These are phyloP conservation scores for Esox niger DNA, from an alignment of 2,113 vertebrate genomes.

Conservation along the genomic window DNA sequence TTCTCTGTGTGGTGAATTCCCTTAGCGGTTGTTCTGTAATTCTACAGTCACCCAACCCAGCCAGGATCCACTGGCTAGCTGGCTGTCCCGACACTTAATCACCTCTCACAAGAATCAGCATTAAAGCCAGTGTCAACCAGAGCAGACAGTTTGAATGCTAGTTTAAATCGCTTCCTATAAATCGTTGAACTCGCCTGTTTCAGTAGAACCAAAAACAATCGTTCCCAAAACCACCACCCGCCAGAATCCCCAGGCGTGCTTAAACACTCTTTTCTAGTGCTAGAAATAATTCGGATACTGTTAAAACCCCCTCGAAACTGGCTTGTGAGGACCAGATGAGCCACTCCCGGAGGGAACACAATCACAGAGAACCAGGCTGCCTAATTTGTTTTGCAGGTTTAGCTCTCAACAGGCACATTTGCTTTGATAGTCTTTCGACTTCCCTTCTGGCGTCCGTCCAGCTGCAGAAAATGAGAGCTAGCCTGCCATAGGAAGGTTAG, in stretches of 20 bases:
- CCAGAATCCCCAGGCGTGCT: not conserved
- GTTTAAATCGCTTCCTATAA: no score
- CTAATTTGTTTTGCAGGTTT: constrained; percentile 69
- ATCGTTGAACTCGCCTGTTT: no score
- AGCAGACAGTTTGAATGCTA: constrained; percentile 18
- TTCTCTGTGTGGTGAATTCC: constrained; percentile 12
- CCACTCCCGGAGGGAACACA: constrained; percentile 53
- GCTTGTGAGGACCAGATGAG: constrained; percentile 43
- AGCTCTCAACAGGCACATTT: constrained; percentile 19
- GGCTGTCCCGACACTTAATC: constrained; percentile 47
- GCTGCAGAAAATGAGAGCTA: constrained; percentile 43
- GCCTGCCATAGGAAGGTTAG: constrained; percentile 70
- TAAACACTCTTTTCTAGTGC: not conserved
- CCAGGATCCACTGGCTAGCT: constrained; percentile 38
- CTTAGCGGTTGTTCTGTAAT: constrained; percentile 1
- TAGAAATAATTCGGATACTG: no score
- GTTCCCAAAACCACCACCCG: no score
- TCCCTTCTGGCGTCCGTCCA: constrained; percentile 62
- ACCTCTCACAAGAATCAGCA: constrained; percentile 47
- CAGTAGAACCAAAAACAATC: no score
- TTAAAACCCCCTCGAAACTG: not conserved
- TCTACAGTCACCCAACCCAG: constrained; percentile 14
- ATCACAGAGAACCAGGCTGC: constrained; percentile 51
- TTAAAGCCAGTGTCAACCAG: constrained; percentile 57
- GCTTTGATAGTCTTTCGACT: constrained; percentile 53